Percentiles rank a stretch among this genome's conserved stretches.
These are phyloP conservation scores for Phthorimaea operculella DNA, from an alignment of 1,140 invertebrate genomes.

Conservation along the genomic window DNA sequence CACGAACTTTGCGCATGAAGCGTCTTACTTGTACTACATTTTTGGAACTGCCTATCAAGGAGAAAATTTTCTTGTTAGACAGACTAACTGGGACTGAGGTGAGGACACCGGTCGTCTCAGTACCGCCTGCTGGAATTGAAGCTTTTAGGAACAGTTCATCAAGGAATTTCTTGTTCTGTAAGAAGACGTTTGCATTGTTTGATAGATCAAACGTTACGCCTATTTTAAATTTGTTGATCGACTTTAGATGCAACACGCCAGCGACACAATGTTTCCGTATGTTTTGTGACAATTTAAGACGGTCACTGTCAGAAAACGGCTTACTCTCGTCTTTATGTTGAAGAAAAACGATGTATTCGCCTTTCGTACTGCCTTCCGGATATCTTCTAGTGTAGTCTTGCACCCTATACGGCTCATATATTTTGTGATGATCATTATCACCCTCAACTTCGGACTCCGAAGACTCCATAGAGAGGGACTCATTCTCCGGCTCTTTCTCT, in stretches of 20 bases:
- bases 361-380: background rate
- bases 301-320: conserved; percentile 3
- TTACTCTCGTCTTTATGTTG: background rate
- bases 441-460: too few species aligned
- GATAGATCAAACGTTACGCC: conserved; percentile 8
- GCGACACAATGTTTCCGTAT: conserved; percentile 5
- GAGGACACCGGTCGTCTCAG: conserved; percentile 9
- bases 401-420: too few species aligned
- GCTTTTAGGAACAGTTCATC: conserved; percentile 3
- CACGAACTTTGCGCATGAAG: conserved; percentile 4
- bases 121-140: conserved; percentile 6
- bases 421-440: too few species aligned
- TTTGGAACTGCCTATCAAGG: conserved; percentile 1
- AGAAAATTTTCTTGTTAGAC: conserved; percentile 10
- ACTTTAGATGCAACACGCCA: conserved; percentile 6
- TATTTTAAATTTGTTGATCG: conserved; percentile 9
- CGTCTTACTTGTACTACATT: conserved; percentile 8
- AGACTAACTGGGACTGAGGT: conserved; percentile 3
- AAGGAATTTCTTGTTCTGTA: conserved; percentile 7
- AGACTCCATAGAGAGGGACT: too few species aligned
- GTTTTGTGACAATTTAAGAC: background rate
- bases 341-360: background rate
- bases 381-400: background rate
- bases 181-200: conserved; percentile 9
- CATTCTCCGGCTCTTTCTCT: too few species aligned